Evolutionary conservation across 2,797 vertebrate species (phyloP), one percentile per base, ranked within the genome.

Genomic region (Micropoecilia bifurca): DNA sequence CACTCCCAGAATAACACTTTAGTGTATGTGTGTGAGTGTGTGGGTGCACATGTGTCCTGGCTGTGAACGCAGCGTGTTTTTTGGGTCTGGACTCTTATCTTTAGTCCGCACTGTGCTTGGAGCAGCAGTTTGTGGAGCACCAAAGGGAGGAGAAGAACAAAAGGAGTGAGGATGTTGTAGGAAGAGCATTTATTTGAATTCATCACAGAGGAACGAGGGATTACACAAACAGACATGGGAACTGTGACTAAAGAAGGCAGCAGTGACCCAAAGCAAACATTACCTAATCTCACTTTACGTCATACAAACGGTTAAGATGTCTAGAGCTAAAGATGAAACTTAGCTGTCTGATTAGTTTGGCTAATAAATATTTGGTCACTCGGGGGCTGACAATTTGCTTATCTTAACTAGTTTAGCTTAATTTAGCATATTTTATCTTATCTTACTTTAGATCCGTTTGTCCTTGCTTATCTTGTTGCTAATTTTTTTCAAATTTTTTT

Each of bases 101-200:
- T 75, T 55, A 43, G 53, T 68, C 74, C 55, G 53, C 80, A 79
- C 75, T 36, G 76, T 57, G 16, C 45, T 53, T 39, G 46, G 48
- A 59, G 74, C 33, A 55, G 77, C 63, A 30, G 5, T 79, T 77
- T 76, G 9, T 80, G 57, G 63, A 80, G 55, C 46, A 66, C 39
- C 4, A 48, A 16, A 30, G 47, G 47, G 57, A 85, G 33, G 46
- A 83, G 43, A 75, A 28, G 36, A 87, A 85, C 78, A 89, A 84
- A 88, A 79, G 78, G 36, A 77, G 74, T 73, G 18, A 47, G 55
- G 59, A 61, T 85, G 81, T 82, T 76, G 45, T 68, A 83, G 33
- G 83, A 81, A 80, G 76, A 9, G 22, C 73, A 72, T 80, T 80
- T 61, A 72, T 75, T 73, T 82, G 47, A 48, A 80, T 69, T 46